A percentile compares a stretch with the other conserved stretches of the same genome.
Evolutionary conservation across 2,888 invertebrate genomes (phyloP).

Genomic region (Notocelia uddmanniana): DNA sequence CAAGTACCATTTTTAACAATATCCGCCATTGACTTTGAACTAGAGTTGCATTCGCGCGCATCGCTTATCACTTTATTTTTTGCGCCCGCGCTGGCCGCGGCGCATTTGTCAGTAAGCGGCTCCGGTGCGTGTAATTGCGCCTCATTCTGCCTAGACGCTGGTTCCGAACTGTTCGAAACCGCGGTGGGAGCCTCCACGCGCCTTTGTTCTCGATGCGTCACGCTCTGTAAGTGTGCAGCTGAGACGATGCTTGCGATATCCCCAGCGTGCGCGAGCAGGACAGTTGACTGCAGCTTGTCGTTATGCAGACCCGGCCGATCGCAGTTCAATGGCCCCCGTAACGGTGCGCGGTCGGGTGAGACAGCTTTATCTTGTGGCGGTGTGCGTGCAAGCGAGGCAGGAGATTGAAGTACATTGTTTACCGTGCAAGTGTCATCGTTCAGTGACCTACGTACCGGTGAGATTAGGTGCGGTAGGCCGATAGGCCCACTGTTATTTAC

Average conservation of each 20-base stretch:
- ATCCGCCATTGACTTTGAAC: neutral
- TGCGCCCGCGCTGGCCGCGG: neutral
- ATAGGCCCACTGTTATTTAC: slow-evolving; percentile 7
- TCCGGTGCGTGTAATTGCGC: neutral
- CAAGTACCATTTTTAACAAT: too few relatives aligned
- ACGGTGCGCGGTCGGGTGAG: neutral
- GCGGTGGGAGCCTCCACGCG: slow-evolving; percentile 4
- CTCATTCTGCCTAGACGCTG: slow-evolving; percentile 9
- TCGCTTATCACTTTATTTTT: neutral
- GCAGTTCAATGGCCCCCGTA: neutral
- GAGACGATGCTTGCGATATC: neutral
- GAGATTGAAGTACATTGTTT: neutral
- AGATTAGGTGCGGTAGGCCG: neutral
- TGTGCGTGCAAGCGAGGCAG: neutral
- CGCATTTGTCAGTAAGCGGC: too few relatives aligned
- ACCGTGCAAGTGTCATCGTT: neutral
- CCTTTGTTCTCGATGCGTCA: neutral
- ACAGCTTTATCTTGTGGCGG: neutral
- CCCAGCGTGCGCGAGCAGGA: neutral
- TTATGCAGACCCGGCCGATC: neutral
- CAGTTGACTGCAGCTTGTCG: neutral
- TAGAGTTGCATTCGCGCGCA: neutral
- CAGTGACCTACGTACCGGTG: slow-evolving; percentile 3
- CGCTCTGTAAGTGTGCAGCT: neutral
- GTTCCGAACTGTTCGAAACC: slow-evolving; percentile 1